These are phyloP conservation scores for Phoenoteleia sp. DNA, from an alignment of 2,888 invertebrate species.

Conservation along the genomic window DNA sequence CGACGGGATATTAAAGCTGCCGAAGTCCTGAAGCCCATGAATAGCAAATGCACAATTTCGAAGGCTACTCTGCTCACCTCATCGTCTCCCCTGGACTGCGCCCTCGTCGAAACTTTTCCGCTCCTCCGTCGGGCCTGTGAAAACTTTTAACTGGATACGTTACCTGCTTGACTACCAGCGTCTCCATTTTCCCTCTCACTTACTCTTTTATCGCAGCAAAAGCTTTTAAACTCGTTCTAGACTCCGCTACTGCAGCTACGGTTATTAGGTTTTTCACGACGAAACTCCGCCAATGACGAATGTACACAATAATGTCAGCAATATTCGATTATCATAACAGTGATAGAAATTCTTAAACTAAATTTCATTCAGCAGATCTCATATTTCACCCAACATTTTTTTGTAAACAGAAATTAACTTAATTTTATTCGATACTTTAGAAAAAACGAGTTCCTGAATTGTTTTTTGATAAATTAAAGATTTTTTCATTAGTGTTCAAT, in stretches of 20 bases:
- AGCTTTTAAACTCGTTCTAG: constrained; percentile 80
- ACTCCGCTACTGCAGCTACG: constrained; percentile 71
- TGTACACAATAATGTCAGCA: constrained; percentile 46
- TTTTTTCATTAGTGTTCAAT: too few relatives aligned
- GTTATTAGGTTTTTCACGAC: constrained; percentile 80
- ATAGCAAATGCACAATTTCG: constrained; percentile 85
- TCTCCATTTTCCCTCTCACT: constrained; percentile 73
- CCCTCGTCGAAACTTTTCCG: constrained; percentile 78
- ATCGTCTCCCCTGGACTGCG: constrained; percentile 58
- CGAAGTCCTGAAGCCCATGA: constrained; percentile 82
- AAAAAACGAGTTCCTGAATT: too few relatives aligned
- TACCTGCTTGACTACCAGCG: constrained; percentile 83
- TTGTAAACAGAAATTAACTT: constrained; percentile 29
- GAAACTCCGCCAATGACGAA: constrained; percentile 63
- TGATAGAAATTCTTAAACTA: constrained; percentile 40
- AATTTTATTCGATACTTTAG: too few relatives aligned
- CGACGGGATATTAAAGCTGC: constrained; percentile 81
- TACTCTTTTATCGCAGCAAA: constrained; percentile 74
- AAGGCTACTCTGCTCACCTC: constrained; percentile 76
- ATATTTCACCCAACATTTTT: constrained; percentile 25
- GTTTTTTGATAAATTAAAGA: too few relatives aligned
- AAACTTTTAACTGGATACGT: constrained; percentile 86
- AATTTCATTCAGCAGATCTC: constrained; percentile 45
- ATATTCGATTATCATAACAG: constrained; percentile 50
- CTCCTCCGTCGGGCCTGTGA: constrained; percentile 77